Conservation (phyloP, 92 coral and sea anemone species). For the Zoanthus sociatus region DNA sequence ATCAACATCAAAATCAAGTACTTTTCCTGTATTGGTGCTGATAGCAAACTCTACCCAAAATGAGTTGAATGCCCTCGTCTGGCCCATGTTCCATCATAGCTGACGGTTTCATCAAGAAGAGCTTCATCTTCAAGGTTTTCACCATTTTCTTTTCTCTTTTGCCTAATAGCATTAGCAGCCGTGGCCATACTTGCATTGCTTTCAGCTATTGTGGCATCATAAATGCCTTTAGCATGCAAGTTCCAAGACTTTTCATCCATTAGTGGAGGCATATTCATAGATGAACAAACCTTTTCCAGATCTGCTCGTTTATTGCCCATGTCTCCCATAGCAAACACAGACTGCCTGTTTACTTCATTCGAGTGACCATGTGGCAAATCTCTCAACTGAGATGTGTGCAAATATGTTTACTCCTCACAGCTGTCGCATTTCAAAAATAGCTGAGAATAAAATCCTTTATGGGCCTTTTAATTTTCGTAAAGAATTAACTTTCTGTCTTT, state of each 20-base stretch:
- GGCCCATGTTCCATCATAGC: not conserved
- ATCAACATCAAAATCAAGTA: conserved; percentile 20
- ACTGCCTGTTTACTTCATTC: conserved; percentile 16
- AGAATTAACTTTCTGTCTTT: conserved; percentile 15
- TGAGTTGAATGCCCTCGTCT: conserved; percentile 33
- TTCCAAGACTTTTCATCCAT: conserved; percentile 14
- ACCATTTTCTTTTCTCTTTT: not conserved
- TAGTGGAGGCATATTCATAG: conserved; percentile 16
- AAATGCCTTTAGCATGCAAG: not conserved
- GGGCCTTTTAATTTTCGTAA: conserved; percentile 23
- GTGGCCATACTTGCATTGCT: conserved; percentile 29
- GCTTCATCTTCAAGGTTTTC: too few species aligned
- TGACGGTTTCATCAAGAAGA: too few species aligned
- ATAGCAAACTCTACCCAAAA: conserved; percentile 27
- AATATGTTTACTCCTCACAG: conserved; percentile 26
- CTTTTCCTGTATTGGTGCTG: not conserved
- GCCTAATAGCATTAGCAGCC: conserved; percentile 22
- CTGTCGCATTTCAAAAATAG: conserved; percentile 7
- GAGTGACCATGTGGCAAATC: conserved; percentile 36
- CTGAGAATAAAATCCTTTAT: conserved; percentile 19
- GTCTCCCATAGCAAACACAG: conserved; percentile 27
- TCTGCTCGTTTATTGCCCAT: conserved; percentile 27
- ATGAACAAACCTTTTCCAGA: conserved; percentile 8
- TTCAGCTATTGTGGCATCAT: conserved; percentile 7
- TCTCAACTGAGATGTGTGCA: conserved; percentile 20